These are phyloP conservation scores for Temnothorax longispinosus DNA, from an alignment of 1,140 invertebrate species.

Conservation along the genomic window DNA sequence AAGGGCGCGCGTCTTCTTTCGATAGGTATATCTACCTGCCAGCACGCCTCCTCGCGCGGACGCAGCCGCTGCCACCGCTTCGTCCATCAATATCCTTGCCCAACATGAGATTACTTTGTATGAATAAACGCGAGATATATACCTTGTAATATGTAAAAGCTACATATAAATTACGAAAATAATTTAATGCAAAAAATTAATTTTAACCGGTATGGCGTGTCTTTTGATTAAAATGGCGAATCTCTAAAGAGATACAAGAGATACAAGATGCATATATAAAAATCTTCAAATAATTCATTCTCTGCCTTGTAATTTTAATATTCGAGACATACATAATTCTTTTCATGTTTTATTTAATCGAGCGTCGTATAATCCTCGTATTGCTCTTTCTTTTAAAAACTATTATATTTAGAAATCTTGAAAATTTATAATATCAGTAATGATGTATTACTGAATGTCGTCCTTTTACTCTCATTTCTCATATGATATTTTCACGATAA, in stretches of 20 bases:
- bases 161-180: conserved; percentile 5
- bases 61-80: neutral
- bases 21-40: conserved; percentile 69
- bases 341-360: neutral
- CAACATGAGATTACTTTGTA: conserved; percentile 20
- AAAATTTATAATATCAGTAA: neutral
- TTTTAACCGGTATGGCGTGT: neutral
- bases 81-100: conserved; percentile 39
- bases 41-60: conserved; percentile 44
- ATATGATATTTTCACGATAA: neutral
- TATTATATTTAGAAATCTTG: neutral
- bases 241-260: neutral
- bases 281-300: neutral
- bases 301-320: neutral
- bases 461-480: neutral
- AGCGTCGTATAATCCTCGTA: neutral
- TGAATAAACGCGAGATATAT: neutral
- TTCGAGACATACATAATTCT: neutral
- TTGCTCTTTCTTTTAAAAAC: neutral
- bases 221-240: neutral
- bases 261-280: neutral
- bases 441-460: neutral
- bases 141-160: neutral
- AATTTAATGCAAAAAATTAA: conserved; percentile 14
- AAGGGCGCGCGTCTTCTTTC: conserved; percentile 64